Evolutionary conservation across 2,797 vertebrate species (phyloP), one percentile per base, ranked within the genome.

Genomic region (Melanotaenia boesemani): DNA sequence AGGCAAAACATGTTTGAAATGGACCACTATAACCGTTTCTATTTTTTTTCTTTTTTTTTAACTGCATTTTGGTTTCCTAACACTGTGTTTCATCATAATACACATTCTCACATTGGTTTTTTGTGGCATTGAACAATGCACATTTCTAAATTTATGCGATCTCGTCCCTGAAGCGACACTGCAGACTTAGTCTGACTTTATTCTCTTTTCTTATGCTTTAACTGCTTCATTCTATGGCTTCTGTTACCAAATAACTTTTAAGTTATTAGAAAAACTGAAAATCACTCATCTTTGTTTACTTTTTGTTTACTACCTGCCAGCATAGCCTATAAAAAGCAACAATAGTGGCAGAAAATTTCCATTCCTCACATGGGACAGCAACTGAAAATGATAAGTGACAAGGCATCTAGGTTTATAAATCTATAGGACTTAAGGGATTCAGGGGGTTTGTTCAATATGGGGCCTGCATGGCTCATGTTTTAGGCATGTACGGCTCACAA

Each of bases 1-100:
- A 85, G 86, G 88, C 87, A 32, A 81, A 81, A 76, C 79, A 62
- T 54, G 75, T 77, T 86, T 64, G 63, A 89, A 90, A 88, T 67
- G 70, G 71, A 78, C 72, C 77, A 16, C 12, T 63, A 67, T 71
- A 63, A 54, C 69, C 30, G 48, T 75, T 76, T 66, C 28, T 67
- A 44, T 67, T 72, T 75, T 28, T 13, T 65, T 65, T 54, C 72
- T 74, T 24, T 13, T 65, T 65, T 54, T 75, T 85, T 77, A 74
- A 32, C 32, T 1, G 32, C 56, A 63, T 73, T 81, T 71, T 79
- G 64, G 63, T 74, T 84, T 82, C 28, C 69, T 36, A 44, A 60
- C 65, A 67, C 44, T 67, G 12, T 30, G 24, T 84, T 63, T 74
- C 28, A 56, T 67, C 9, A 32, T 30, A 1, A 71, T 61, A 34